Base-by-base conservation (phyloP, 1,140 invertebrate species). In the Chrysomallon squamiferum region DNA sequence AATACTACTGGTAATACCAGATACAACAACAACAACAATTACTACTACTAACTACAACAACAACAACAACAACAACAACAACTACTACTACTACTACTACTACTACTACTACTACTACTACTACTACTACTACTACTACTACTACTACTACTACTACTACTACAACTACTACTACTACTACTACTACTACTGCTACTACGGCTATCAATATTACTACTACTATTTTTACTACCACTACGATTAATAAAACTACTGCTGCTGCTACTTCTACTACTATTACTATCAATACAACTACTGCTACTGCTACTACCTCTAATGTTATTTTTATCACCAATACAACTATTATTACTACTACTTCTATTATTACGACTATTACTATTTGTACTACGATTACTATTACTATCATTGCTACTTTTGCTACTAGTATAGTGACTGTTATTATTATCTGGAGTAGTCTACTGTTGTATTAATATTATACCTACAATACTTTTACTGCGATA, bases 41-140 rank as follows among this genome's bases (percentile, higher is more conserved):
- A 27, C n/a, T 22, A 50, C n/a, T n/a, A 50, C n/a, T 50, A 50
- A 7, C 4, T n/a, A 22, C n/a, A 7, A 22, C 25, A 9, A 22
- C 47, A 9, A 50, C 25, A 6, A 20, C 47, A 7, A 20, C n/a
- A 9, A 20, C 25, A 9, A 20, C 47, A 9, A n/a, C 47, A 9
- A 20, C n/a, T 50, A n/a, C n/a, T 50, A 20, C 47, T 50, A 20
- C 47, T 50, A 50, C 47, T 50, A 50, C 47, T 50, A 50, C 47
- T 50, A 50, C 47, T 50, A 50, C 47, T 50, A 50, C 47, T 20
- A 50, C 47, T 50, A 50, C 47, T 50, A 9, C n/a, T 50, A 50
- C 47, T 50, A 50, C 47, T 50, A 50, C 47, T 50, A 50, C 47
- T 50, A 9, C n/a, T 50, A 50, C 47, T 50, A 50, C 47, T 50